Percentiles rank a stretch among this genome's conserved stretches.
These are phyloP conservation scores for Charanyca ferruginea DNA, from an alignment of 2,888 invertebrate species.

Conservation along the genomic window DNA sequence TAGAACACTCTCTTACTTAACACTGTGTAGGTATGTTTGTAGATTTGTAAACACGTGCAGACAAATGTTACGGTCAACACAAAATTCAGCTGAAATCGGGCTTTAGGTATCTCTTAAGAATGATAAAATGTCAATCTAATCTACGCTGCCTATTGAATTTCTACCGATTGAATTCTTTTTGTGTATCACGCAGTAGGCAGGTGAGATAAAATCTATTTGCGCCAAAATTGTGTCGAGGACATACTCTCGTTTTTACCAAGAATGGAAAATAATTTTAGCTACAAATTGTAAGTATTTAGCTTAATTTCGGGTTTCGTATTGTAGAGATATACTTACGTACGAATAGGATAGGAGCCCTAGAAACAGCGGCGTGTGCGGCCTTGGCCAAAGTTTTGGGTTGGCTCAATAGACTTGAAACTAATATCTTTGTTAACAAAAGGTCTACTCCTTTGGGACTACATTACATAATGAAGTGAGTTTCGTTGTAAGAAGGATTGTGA, in stretches of 20 bases:
- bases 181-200: conserved; percentile 23
- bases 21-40: neutral
- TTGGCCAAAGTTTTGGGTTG: conserved; percentile 51
- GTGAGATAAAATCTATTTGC: conserved; percentile 45
- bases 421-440: conserved; percentile 55
- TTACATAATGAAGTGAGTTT: conserved; percentile 43
- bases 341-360: conserved; percentile 30
- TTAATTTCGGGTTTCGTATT: conserved; percentile 22
- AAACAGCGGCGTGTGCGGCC: conserved; percentile 28
- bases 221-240: conserved; percentile 43
- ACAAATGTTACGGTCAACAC: conserved; percentile 6
- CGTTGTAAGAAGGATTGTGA: conserved; percentile 26
- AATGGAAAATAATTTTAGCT: conserved; percentile 24
- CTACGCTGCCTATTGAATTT: conserved; percentile 31
- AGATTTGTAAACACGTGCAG: conserved; percentile 3
- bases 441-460: conserved; percentile 26
- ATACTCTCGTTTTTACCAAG: conserved; percentile 18
- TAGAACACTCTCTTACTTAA: neutral
- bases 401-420: conserved; percentile 54
- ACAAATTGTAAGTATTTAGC: conserved; percentile 16
- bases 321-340: conserved; percentile 7
- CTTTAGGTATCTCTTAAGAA: conserved; percentile 29
- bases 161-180: conserved; percentile 34
- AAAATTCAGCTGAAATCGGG: conserved; percentile 15
- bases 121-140: conserved; percentile 47